Evolutionary conservation across 2,888 invertebrate genomes (phyloP).

Genomic region (Macaria notata): DNA sequence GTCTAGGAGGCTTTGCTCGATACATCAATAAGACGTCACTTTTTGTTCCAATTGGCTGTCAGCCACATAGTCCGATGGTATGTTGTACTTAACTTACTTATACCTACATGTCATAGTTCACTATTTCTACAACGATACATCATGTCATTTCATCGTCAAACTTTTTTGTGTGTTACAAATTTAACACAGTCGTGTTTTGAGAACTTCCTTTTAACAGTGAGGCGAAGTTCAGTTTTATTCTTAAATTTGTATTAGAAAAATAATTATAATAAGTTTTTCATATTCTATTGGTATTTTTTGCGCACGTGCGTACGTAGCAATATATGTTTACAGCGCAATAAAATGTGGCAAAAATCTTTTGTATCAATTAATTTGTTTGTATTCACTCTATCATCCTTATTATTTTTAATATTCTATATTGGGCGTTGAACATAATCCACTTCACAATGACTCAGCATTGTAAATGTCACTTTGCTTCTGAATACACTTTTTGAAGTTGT

Average conservation of each 20-base stretch:
- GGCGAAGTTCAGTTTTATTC: constrained; percentile 17
- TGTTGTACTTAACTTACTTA: constrained; percentile 45
- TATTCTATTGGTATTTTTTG: too few relatives aligned
- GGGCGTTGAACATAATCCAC: too few relatives aligned
- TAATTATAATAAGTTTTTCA: too few relatives aligned
- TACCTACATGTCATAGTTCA: constrained; percentile 71
- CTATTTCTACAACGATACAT: constrained; percentile 69
- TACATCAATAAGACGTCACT: constrained; percentile 75
- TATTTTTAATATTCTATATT: too few relatives aligned
- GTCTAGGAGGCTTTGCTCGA: constrained; percentile 61
- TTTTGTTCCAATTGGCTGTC: constrained; percentile 51
- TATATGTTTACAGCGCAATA: too few relatives aligned
- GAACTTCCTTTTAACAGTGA: constrained; percentile 9
- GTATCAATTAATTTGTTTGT: too few relatives aligned
- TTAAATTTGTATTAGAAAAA: too few relatives aligned
- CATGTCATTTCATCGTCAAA: constrained; percentile 52
- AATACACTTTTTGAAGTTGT: constrained; percentile 7
- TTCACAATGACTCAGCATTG: background rate
- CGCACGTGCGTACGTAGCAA: too few relatives aligned
- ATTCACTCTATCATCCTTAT: too few relatives aligned
- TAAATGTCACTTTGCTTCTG: constrained; percentile 14
- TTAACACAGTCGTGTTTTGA: constrained; percentile 12
- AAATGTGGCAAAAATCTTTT: too few relatives aligned
- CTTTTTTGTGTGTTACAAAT: constrained; percentile 39
- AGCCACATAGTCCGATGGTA: constrained; percentile 31